Evolutionary conservation across 2,113 vertebrate genomes (phyloP).

Genomic region (Otocyon megalotis): DNA sequence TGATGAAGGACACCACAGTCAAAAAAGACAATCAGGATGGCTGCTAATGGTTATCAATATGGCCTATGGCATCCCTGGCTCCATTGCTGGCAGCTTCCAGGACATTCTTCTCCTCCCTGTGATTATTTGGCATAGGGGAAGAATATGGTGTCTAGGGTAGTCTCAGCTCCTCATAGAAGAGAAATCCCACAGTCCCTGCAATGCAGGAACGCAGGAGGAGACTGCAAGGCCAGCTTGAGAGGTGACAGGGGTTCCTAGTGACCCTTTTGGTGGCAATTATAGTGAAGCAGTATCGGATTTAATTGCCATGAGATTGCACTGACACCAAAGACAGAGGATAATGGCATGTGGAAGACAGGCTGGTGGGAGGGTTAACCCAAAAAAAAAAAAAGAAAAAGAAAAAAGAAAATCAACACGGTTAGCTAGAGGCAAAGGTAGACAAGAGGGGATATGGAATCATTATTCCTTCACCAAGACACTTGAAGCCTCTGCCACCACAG

Average conservation of each 20-base stretch:
- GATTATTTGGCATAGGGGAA: background rate
- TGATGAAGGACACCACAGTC: constrained; percentile 93
- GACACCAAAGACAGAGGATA: background rate
- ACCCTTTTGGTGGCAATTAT: background rate
- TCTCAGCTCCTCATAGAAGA: constrained; percentile 3
- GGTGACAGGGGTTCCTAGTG: background rate
- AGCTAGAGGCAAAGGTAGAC: background rate
- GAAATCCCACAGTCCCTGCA: background rate
- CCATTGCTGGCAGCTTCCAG: constrained; percentile 95
- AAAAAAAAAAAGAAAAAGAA: background rate
- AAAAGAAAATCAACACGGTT: background rate
- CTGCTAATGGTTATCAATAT: constrained; percentile 93
- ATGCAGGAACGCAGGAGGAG: background rate
- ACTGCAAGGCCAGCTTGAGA: background rate
- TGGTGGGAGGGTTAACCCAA: background rate
- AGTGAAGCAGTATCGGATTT: background rate
- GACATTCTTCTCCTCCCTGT: constrained; percentile 93
- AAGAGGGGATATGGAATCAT: background rate
- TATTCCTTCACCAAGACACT: background rate
- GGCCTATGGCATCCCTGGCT: constrained; percentile 90
- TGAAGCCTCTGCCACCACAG: background rate
- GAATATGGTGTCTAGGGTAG: background rate
- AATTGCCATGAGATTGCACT: background rate
- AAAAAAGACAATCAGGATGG: constrained; percentile 95
- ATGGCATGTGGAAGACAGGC: background rate